phyloP scores from a whole-genome alignment of 1,140 invertebrate genomes.

The Dolichoris vasculosae region DNA sequence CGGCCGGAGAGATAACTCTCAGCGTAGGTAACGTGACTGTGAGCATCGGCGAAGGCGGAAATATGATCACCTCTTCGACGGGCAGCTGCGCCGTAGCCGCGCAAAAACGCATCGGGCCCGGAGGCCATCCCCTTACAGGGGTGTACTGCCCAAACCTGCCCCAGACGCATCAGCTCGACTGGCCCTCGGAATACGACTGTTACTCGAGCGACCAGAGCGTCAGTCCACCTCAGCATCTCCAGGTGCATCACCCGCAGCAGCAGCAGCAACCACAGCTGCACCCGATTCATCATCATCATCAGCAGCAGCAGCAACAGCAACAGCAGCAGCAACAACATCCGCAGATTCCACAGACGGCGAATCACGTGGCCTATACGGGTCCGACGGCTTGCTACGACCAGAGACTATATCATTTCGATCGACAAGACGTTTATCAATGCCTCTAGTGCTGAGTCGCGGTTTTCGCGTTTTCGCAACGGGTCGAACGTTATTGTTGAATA shows the following conservation, averaged over 20 bases:
- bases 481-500: neutral
- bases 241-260: neutral
- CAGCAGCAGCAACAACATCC: constrained; percentile 47
- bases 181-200: constrained; percentile 66
- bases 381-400: constrained; percentile 65
- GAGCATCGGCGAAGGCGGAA: constrained; percentile 82
- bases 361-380: constrained; percentile 34
- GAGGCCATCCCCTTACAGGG: constrained; percentile 43
- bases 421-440: constrained; percentile 71
- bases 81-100: constrained; percentile 77
- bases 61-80: constrained; percentile 82
- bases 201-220: constrained; percentile 70
- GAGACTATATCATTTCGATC: constrained; percentile 68
- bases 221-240: constrained; percentile 61
- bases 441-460: constrained; percentile 58
- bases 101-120: constrained; percentile 70
- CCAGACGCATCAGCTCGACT: neutral
- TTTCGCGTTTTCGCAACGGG: no score
- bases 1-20: constrained; percentile 76
- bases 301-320: constrained; percentile 38
- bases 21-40: constrained; percentile 86
- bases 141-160: constrained; percentile 8
- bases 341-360: constrained; percentile 23
- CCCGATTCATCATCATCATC: constrained; percentile 8
- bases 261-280: neutral